Percentiles rank a stretch among this genome's conserved stretches.
Conservation (phyloP, 2,888 invertebrate genomes). For the Chrysodeixis includens region DNA sequence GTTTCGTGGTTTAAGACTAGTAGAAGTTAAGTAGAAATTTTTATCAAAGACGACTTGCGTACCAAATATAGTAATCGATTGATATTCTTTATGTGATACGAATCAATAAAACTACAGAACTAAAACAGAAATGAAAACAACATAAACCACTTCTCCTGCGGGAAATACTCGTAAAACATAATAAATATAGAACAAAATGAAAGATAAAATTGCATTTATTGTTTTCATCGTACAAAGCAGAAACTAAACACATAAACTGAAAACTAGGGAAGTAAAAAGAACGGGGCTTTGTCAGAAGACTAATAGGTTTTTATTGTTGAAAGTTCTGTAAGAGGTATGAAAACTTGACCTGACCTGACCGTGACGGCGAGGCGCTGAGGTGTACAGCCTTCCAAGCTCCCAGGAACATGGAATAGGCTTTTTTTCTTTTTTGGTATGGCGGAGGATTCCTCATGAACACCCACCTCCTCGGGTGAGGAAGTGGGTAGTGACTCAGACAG, state of each 20-base stretch:
- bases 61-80: too few species aligned
- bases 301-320: constrained; percentile 49
- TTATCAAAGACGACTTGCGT: neutral
- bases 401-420: too few species aligned
- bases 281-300: constrained; percentile 32
- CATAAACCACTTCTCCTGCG: neutral
- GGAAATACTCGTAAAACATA: neutral
- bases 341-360: constrained; percentile 56
- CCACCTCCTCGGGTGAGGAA: too few species aligned
- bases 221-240: constrained; percentile 28
- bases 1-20: too few species aligned
- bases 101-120: neutral
- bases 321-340: constrained; percentile 38
- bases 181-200: constrained; percentile 1
- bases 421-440: too few species aligned
- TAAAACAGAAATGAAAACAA: neutral
- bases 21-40: too few species aligned
- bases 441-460: too few species aligned
- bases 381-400: constrained; percentile 5
- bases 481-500: too few species aligned
- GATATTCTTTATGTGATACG: too few species aligned
- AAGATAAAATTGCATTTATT: constrained; percentile 19
- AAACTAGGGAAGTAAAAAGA: constrained; percentile 33
- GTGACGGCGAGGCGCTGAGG: constrained; percentile 41
- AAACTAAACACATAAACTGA: constrained; percentile 40